Conservation (phyloP, 2,113 vertebrate genomes). For the Clinocottus analis region DNA sequence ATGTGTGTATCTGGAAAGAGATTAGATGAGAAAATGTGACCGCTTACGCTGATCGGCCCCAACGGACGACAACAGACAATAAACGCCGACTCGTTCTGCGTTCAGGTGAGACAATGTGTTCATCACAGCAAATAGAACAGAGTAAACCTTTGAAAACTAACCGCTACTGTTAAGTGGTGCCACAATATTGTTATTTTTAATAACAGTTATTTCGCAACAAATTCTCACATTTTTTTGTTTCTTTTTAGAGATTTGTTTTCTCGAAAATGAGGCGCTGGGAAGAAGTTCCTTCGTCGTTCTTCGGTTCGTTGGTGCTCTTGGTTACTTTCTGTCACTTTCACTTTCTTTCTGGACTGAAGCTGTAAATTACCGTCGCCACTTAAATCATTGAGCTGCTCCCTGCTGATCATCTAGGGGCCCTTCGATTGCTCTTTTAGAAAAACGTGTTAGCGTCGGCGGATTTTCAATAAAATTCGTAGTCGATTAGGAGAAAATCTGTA, state of each 20-base stretch:
- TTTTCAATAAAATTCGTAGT: background rate
- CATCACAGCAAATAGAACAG: background rate
- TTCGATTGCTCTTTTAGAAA: constrained; percentile 11
- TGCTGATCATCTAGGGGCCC: constrained; percentile 16
- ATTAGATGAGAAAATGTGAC: background rate
- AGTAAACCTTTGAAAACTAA: no score
- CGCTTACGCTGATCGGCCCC: background rate
- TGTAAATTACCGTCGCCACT: no score
- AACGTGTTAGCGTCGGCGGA: background rate
- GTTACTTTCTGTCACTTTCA: no score
- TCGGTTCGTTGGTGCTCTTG: no score
- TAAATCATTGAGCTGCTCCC: background rate
- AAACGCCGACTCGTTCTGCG: background rate
- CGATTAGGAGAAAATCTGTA: background rate
- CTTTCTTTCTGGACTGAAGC: no score
- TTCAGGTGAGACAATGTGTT: background rate
- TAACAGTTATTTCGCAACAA: background rate
- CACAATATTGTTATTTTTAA: background rate
- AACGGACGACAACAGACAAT: background rate
- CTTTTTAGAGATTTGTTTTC: no score
- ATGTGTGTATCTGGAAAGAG: background rate
- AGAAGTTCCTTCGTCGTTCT: no score
- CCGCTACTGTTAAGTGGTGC: no score
- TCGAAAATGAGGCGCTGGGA: no score
- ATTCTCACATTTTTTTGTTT: no score